These are phyloP conservation scores for Microcebus lehilahytsara DNA, from an alignment of 2,113 vertebrate genomes.

Conservation along the genomic window DNA sequence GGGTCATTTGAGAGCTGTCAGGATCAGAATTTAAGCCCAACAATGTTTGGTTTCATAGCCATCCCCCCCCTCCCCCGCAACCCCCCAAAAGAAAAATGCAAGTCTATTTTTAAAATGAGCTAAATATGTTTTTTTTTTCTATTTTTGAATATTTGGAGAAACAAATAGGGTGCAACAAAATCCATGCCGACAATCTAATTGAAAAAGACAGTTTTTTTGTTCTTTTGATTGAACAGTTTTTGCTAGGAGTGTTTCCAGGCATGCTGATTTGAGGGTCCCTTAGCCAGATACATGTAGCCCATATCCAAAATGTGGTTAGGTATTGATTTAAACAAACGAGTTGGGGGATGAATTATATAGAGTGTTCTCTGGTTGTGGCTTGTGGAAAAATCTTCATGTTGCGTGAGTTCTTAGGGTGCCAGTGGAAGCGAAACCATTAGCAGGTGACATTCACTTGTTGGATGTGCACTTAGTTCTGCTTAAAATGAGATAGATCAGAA, in stretches of 20 bases:
- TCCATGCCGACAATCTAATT: neutral
- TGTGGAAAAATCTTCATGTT: neutral
- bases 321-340: neutral
- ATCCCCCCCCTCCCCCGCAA: neutral
- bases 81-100: neutral
- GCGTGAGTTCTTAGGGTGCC: neutral
- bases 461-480: neutral
- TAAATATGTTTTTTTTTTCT: neutral
- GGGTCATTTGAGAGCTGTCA: neutral
- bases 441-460: fast-evolving
- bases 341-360: neutral
- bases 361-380: neutral
- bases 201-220: neutral
- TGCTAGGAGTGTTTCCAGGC: neutral
- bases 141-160: neutral
- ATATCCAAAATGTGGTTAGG: neutral
- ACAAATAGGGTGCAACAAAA: neutral
- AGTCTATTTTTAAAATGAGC: neutral
- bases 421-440: neutral
- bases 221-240: neutral
- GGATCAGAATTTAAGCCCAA: neutral
- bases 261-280: neutral
- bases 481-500: neutral
- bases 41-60: neutral
- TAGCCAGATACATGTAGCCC: neutral